These are phyloP conservation scores for Tenthredo amoena DNA, from an alignment of 2,888 invertebrate species.

Conservation along the genomic window DNA sequence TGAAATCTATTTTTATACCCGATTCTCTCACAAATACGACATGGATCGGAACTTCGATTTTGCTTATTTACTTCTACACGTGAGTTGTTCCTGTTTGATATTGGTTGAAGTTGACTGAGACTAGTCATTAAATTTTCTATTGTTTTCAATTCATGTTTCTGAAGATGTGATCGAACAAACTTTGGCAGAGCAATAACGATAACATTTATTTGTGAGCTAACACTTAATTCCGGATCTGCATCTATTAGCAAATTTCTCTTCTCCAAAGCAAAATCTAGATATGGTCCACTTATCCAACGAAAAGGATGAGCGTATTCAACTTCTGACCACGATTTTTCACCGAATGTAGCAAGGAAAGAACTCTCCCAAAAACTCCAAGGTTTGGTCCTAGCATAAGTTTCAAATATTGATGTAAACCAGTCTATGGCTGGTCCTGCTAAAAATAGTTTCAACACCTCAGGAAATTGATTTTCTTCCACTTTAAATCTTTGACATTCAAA, in stretches of 20 bases:
- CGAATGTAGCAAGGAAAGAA: slow-evolving; percentile 53
- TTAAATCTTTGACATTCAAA: slow-evolving; percentile 54
- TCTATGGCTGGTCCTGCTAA: slow-evolving; percentile 56
- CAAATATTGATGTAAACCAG: slow-evolving; percentile 57
- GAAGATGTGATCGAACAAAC: slow-evolving; percentile 54
- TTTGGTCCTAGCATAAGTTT: slow-evolving; percentile 55
- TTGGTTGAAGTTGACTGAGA: slow-evolving; percentile 49
- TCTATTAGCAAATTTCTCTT: slow-evolving; percentile 60
- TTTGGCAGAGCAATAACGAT: slow-evolving; percentile 58
- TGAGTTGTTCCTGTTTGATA: slow-evolving; percentile 28
- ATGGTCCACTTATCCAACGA: slow-evolving; percentile 58
- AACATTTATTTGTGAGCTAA: slow-evolving; percentile 60
- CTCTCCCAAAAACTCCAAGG: slow-evolving; percentile 59
- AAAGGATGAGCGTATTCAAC: slow-evolving; percentile 56
- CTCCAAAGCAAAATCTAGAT: slow-evolving; percentile 61
- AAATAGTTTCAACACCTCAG: slow-evolving; percentile 54
- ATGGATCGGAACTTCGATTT: slow-evolving; percentile 43
- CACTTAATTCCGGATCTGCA: slow-evolving; percentile 56
- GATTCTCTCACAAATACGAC: slow-evolving; percentile 44
- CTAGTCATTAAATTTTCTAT: slow-evolving; percentile 56
- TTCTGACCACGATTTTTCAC: slow-evolving; percentile 54
- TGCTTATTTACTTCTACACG: slow-evolving; percentile 50
- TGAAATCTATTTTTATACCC: slow-evolving; percentile 55
- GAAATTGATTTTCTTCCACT: slow-evolving; percentile 49
- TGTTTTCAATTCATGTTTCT: slow-evolving; percentile 47